phyloP scores from a whole-genome alignment of 2,797 vertebrate species.

The Balearica regulorum region DNA sequence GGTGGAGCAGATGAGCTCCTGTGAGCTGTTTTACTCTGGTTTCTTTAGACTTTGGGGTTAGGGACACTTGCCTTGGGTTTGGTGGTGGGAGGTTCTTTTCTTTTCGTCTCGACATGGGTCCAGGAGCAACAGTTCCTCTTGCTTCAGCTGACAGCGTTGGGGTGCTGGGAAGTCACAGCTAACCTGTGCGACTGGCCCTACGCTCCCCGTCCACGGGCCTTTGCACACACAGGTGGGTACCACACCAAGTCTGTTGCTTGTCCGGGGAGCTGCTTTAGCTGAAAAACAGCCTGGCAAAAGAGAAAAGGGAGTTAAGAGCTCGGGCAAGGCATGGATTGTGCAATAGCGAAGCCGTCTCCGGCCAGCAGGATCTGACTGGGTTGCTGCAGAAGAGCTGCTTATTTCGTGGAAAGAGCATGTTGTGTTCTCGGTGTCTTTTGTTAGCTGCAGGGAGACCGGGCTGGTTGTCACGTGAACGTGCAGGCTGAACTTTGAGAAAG shows the following conservation, averaged over 20 bases:
- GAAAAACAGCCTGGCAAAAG: neutral
- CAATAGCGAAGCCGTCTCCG: fast-evolving
- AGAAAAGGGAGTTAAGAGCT: neutral
- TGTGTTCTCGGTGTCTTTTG: neutral
- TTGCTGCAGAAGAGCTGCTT: neutral
- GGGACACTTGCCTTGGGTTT: neutral
- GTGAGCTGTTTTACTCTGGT: neutral
- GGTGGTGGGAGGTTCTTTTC: neutral
- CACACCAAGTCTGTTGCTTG: neutral
- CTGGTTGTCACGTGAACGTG: fast-evolving
- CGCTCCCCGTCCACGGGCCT: fast-evolving
- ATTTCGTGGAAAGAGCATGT: neutral
- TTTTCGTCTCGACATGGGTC: neutral
- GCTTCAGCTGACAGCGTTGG: neutral
- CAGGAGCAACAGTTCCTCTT: neutral
- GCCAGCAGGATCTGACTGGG: neutral
- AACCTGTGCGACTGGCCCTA: neutral
- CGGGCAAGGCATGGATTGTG: fast-evolving
- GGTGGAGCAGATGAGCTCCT: neutral
- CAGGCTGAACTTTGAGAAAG: neutral
- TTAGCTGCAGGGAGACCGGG: neutral
- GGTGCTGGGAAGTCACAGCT: neutral
- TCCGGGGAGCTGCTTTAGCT: neutral
- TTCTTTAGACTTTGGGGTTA: neutral
- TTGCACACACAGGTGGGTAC: neutral